Conservation (phyloP, 2,888 invertebrate genomes). For the Dasysyrphus tricinctus region DNA sequence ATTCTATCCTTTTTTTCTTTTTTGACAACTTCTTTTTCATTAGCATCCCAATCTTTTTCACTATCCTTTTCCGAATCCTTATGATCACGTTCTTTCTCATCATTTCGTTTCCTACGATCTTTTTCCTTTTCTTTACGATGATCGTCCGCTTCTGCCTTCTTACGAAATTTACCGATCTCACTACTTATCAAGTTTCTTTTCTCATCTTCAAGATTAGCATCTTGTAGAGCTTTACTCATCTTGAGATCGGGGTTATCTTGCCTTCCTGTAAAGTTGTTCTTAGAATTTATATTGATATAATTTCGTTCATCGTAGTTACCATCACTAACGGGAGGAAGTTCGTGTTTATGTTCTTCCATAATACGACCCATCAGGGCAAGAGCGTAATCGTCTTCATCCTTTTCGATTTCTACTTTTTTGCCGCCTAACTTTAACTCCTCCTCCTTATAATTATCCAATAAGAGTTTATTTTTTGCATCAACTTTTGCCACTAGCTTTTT, state of each 20-base stretch:
- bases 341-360: constrained; percentile 89
- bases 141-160: constrained; percentile 87
- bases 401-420: constrained; percentile 85
- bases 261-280: constrained; percentile 74
- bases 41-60: constrained; percentile 77
- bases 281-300: constrained; percentile 52
- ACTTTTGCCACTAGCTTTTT: constrained; percentile 97
- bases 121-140: constrained; percentile 84
- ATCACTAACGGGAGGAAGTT: constrained; percentile 76
- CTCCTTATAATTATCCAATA: constrained; percentile 96
- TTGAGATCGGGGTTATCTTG: constrained; percentile 79
- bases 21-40: constrained; percentile 85
- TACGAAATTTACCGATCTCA: constrained; percentile 98
- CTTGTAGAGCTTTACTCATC: constrained; percentile 87
- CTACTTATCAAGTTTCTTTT: constrained; percentile 97
- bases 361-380: constrained; percentile 91
- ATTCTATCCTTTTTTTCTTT: constrained; percentile 78
- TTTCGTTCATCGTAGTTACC: constrained; percentile 61
- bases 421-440: constrained; percentile 86
- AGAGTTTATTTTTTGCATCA: constrained; percentile 97
- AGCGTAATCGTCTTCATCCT: constrained; percentile 87
- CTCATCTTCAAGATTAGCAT: constrained; percentile 97
- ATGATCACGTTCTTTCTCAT: constrained; percentile 82
- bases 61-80: constrained; percentile 80
- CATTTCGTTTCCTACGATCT: constrained; percentile 83